Conservation (phyloP, 1,140 invertebrate genomes). For the Drosophila sp. region DNA sequence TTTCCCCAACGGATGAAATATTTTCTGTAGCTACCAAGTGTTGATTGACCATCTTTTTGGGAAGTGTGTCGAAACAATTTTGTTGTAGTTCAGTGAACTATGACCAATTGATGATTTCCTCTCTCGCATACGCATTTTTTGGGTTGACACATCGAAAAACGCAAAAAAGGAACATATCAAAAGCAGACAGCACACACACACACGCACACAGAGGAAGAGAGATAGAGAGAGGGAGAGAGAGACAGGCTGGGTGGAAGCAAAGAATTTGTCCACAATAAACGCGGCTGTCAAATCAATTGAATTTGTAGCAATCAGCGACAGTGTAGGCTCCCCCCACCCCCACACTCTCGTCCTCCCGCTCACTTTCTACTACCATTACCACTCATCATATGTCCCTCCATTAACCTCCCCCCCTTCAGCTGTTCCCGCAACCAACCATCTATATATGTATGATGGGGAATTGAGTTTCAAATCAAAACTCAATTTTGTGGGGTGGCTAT, state of each 20-base stretch:
- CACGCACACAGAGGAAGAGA: neutral
- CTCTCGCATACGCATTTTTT: neutral
- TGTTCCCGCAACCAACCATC: neutral
- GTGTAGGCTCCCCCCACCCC: constrained; percentile 15
- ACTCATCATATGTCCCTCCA: neutral
- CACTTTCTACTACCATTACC: constrained; percentile 17
- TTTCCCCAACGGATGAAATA: too few species aligned
- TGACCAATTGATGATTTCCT: constrained; percentile 11
- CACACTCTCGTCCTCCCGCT: neutral
- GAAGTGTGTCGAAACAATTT: constrained; percentile 17
- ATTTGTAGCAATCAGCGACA: constrained; percentile 70
- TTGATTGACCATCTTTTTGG: neutral
- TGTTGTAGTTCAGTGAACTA: constrained; percentile 8
- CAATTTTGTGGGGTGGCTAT: constrained; percentile 61
- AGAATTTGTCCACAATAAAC: constrained; percentile 41
- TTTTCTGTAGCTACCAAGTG: too few species aligned
- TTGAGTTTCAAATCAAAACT: constrained; percentile 78
- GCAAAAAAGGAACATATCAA: constrained; percentile 21
- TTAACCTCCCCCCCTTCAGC: neutral
- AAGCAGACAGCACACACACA: constrained; percentile 32
- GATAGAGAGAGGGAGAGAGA: neutral
- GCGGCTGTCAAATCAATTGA: constrained; percentile 71
- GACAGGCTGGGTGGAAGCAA: constrained; percentile 4
- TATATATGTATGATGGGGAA: constrained; percentile 46
- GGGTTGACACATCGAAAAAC: constrained; percentile 19